phyloP scores from a whole-genome alignment of 2,888 invertebrate species.

The Sminthurinus aureus region DNA sequence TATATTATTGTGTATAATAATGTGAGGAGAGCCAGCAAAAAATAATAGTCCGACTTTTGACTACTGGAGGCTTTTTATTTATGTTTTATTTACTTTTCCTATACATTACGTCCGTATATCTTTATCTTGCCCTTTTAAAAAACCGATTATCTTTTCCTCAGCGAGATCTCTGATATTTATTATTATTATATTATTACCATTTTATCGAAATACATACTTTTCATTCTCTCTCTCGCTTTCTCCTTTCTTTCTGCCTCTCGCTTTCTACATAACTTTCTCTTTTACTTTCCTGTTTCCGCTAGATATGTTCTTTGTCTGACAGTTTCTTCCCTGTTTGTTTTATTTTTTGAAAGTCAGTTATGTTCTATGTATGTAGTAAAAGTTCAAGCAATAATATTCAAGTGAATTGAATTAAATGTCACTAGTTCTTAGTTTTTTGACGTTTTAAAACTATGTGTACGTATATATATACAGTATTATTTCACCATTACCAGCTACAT shows the following conservation, averaged over 20 bases:
- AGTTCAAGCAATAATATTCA: background rate
- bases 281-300: background rate
- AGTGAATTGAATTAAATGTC: background rate
- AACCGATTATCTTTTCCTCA: slow-evolving; percentile 10
- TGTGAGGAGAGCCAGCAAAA: slow-evolving; percentile 42
- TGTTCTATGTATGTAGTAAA: background rate
- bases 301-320: background rate
- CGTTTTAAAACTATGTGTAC: background rate
- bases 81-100: slow-evolving; percentile 14
- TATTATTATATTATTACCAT: background rate
- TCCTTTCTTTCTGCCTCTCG: background rate
- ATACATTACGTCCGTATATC: background rate
- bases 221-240: background rate
- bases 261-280: background rate
- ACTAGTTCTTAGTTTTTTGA: background rate
- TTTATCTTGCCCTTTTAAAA: background rate
- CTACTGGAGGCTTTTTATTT: slow-evolving; percentile 32
- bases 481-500: background rate
- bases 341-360: background rate
- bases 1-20: background rate
- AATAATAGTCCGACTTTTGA: slow-evolving; percentile 48
- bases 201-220: background rate
- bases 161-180: background rate
- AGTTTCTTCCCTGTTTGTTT: background rate
- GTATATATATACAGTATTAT: background rate